Evolutionary conservation across 1,140 invertebrate species (phyloP).

Genomic region (Bursaphelenchus mucronatus): DNA sequence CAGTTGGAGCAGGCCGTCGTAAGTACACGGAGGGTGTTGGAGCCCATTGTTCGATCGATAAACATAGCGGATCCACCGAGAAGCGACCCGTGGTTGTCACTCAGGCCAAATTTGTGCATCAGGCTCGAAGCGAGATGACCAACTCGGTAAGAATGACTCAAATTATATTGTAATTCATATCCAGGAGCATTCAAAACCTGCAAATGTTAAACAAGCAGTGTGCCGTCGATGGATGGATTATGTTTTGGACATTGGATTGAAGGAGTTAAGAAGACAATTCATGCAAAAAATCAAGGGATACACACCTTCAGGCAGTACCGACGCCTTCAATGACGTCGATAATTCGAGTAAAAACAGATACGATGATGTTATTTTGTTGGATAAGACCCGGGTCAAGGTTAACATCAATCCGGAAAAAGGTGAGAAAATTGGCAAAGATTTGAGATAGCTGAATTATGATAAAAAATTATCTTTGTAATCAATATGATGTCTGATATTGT

Average conservation of each 20-base stretch:
- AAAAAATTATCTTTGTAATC: slow-evolving; percentile 22
- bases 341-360: slow-evolving; percentile 42
- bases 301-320: slow-evolving; percentile 2
- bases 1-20: background rate
- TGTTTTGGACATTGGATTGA: slow-evolving; percentile 10
- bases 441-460: background rate
- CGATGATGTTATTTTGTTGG: slow-evolving; percentile 36
- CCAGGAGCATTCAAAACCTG: slow-evolving; percentile 14
- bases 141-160: background rate
- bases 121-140: background rate
- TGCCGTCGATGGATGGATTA: slow-evolving; percentile 18
- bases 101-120: slow-evolving; percentile 5
- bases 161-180: background rate
- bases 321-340: slow-evolving; percentile 17
- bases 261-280: slow-evolving; percentile 34
- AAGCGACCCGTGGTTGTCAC: background rate
- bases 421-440: background rate
- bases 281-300: slow-evolving; percentile 4
- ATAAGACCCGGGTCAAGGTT: slow-evolving; percentile 38
- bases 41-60: slow-evolving; percentile 2
- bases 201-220: slow-evolving; percentile 17
- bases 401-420: slow-evolving; percentile 36
- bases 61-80: background rate
- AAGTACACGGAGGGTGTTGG: slow-evolving; percentile 13
- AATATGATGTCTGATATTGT: slow-evolving; percentile 11